Base-by-base conservation (phyloP, 2,113 vertebrate genomes). In the Gasterosteus aculeatus region DNA sequence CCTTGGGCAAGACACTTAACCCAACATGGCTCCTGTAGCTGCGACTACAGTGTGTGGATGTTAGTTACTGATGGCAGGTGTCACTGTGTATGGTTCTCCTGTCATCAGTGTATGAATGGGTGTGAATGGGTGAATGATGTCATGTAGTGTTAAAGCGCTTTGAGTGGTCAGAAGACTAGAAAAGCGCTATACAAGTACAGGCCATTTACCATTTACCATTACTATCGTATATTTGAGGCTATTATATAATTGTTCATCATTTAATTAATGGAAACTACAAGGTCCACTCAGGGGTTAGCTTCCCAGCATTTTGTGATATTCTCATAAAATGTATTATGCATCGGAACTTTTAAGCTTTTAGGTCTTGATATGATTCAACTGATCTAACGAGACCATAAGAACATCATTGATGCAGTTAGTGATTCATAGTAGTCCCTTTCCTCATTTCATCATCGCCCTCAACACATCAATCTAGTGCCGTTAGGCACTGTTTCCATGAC, bases 401-500 rank as follows among this genome's bases (percentile, higher is more conserved):
- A 4, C 31, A 29, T 2, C 3, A 18, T 9, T 7, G 4, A 29
- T 39, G n/a, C 26, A 26, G 5, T 64, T 22, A 72, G 4, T 4
- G 38, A 16, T 64, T 15, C 35, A 58, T 9, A 42, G 44, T 65
- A 41, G 19, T 11, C 16, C 69, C 77, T 72, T 72, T 72, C 29
- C 58, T 69, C 12, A 31, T 69, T 66, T 71, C 51, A 44, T 75
- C 51, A 42, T 70, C 75, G 72, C 66, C 35, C n/a, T 74, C 41
- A 68, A 26, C 49, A 54, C 69, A 62, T 14, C 67, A 58, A 26
- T 84, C 62, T 15, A 58, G 47, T 66, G 81, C 84, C 56, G 47
- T 14, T 61, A 77, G 78, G 84, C 83, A 78, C 60, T 80, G 91
- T 94, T 84, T 83, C 94, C 88, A 94, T 93, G 86, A 89, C 86